phyloP scores from a whole-genome alignment of 2,113 vertebrate genomes.

The Gymnogyps californianus region DNA sequence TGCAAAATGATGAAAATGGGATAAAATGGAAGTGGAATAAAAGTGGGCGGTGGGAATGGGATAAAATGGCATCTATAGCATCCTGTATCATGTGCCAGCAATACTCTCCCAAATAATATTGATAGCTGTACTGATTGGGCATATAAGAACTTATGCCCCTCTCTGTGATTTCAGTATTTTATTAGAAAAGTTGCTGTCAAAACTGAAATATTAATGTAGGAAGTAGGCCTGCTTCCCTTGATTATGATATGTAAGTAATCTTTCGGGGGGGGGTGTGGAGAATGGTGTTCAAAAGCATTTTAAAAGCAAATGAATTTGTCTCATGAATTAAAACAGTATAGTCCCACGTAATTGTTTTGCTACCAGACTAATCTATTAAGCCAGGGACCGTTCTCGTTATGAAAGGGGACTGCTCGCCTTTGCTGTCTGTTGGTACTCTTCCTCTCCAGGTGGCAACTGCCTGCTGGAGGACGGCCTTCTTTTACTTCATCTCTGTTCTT shows the following conservation, averaged over 20 bases:
- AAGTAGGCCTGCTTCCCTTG: background rate
- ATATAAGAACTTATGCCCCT: background rate
- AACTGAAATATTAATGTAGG: background rate
- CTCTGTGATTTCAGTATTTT: background rate
- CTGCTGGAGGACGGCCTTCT: background rate
- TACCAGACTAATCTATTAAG: background rate
- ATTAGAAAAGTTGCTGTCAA: background rate
- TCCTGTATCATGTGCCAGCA: background rate
- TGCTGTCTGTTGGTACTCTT: background rate
- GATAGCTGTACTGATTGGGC: background rate
- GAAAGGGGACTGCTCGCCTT: background rate
- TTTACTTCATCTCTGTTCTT: background rate
- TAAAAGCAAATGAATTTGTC: background rate
- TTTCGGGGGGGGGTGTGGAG: background rate
- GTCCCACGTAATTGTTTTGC: background rate
- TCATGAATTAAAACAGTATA: background rate
- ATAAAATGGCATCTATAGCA: background rate
- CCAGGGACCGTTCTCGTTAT: rapidly evolving
- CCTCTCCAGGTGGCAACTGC: background rate
- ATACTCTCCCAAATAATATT: background rate
- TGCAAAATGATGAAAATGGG: background rate
- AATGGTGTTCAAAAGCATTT: background rate
- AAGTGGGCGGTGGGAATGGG: background rate
- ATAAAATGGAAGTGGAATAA: background rate
- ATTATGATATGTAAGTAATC: background rate